Conservation (phyloP, 2,113 vertebrate species). For the Pao palembangensis region DNA sequence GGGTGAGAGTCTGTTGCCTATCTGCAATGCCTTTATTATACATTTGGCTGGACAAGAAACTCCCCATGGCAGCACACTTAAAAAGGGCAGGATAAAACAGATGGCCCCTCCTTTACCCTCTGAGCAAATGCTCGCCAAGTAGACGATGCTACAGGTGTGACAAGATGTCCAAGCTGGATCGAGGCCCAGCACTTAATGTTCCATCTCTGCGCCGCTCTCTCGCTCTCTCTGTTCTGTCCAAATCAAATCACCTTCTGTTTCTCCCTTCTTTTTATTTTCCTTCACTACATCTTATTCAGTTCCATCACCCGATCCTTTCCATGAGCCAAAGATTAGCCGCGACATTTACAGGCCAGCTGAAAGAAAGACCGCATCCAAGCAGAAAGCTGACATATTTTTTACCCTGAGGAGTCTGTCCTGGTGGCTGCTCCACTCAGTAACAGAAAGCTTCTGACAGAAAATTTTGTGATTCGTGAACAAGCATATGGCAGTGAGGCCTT, state of each 20-base stretch:
- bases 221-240: constrained; percentile 5
- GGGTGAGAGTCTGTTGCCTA: constrained; percentile 38
- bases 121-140: constrained; percentile 44
- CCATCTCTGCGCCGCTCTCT: background rate
- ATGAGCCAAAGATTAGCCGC: constrained; percentile 55
- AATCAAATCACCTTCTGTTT: constrained; percentile 4
- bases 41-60: constrained; percentile 58
- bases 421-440: constrained; percentile 52
- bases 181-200: constrained; percentile 53
- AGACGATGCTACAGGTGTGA: constrained; percentile 71
- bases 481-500: too few species aligned
- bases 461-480: too few species aligned
- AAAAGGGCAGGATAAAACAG: constrained; percentile 61
- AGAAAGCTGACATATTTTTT: constrained; percentile 66
- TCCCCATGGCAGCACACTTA: constrained; percentile 58
- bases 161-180: constrained; percentile 67
- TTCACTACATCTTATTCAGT: constrained; percentile 16
- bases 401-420: constrained; percentile 54
- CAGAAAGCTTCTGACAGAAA: constrained; percentile 43
- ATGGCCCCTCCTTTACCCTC: constrained; percentile 58
- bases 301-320: constrained; percentile 23
- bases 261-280: background rate
- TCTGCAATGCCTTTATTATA: constrained; percentile 39
- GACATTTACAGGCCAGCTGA: constrained; percentile 47
- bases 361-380: constrained; percentile 53